These are phyloP conservation scores for Nothoprocta pentlandii DNA, from an alignment of 2,113 vertebrate species.

Conservation along the genomic window DNA sequence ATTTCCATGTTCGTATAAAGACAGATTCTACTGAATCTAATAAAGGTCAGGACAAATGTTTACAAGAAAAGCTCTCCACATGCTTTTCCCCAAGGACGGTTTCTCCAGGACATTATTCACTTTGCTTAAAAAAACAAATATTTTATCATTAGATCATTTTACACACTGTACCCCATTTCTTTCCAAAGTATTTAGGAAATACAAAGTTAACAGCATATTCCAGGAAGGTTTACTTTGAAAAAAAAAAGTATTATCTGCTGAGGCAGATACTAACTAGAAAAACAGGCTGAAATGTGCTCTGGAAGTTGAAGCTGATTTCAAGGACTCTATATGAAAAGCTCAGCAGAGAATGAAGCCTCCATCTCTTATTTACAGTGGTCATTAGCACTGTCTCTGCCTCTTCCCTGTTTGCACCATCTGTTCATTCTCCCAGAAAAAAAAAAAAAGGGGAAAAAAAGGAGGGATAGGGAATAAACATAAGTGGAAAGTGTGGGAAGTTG, in stretches of 20 bases:
- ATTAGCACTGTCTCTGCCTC: background rate
- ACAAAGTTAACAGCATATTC: background rate
- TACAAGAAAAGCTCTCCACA: background rate
- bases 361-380: conserved; percentile 43
- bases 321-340: background rate
- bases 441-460: background rate
- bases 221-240: background rate
- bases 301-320: background rate
- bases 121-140: background rate
- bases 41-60: background rate
- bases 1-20: background rate
- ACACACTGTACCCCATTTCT: background rate
- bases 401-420: conserved; percentile 49
- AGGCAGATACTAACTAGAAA: background rate
- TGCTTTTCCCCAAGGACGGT: background rate
- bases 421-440: background rate
- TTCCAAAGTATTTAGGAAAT: background rate
- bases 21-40: background rate
- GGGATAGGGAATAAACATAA: background rate
- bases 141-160: background rate
- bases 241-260: background rate
- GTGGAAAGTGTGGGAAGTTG: conserved; percentile 46
- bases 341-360: background rate
- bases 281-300: background rate
- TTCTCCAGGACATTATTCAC: background rate